phyloP scores from a whole-genome alignment of 2,888 invertebrate species.

The Drosophila austrosaltans region DNA sequence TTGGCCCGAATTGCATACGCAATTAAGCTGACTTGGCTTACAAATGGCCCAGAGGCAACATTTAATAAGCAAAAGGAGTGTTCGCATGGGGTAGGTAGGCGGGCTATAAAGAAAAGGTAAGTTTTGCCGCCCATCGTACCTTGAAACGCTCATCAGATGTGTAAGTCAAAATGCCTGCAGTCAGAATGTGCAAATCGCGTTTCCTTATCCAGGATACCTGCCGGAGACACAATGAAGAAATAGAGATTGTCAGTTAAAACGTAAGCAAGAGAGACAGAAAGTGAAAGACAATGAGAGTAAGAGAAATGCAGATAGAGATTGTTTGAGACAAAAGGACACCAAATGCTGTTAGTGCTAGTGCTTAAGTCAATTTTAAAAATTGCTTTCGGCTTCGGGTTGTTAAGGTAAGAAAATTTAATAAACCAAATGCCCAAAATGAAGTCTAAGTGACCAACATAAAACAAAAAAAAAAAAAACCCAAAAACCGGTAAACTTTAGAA shows the following conservation, averaged over 20 bases:
- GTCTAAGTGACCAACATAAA: constrained; percentile 37
- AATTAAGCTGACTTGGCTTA: constrained; percentile 71
- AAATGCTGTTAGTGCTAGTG: constrained; percentile 48
- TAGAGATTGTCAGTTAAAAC: background rate
- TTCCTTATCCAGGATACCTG: constrained; percentile 95
- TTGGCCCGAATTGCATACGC: constrained; percentile 65
- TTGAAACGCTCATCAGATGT: constrained; percentile 95
- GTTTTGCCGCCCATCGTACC: constrained; percentile 82
- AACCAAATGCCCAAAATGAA: constrained; percentile 66
- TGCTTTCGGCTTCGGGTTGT: constrained; percentile 54
- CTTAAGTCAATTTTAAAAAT: constrained; percentile 74
- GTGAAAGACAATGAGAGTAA: background rate
- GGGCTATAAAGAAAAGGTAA: constrained; percentile 31
- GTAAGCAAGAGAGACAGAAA: background rate
- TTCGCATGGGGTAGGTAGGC: background rate
- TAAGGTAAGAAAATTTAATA: constrained; percentile 72
- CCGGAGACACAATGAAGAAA: constrained; percentile 45
- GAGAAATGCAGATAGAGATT: background rate
- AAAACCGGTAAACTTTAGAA: constrained; percentile 14
- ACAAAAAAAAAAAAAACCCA: background rate
- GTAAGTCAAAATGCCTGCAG: constrained; percentile 93
- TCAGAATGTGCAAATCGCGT: constrained; percentile 93
- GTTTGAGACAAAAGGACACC: constrained; percentile 42
- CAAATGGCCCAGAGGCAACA: constrained; percentile 55
- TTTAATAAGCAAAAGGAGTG: constrained; percentile 58